Conservation (phyloP, 2,797 vertebrate species). For the Eidolon dupreanum region DNA sequence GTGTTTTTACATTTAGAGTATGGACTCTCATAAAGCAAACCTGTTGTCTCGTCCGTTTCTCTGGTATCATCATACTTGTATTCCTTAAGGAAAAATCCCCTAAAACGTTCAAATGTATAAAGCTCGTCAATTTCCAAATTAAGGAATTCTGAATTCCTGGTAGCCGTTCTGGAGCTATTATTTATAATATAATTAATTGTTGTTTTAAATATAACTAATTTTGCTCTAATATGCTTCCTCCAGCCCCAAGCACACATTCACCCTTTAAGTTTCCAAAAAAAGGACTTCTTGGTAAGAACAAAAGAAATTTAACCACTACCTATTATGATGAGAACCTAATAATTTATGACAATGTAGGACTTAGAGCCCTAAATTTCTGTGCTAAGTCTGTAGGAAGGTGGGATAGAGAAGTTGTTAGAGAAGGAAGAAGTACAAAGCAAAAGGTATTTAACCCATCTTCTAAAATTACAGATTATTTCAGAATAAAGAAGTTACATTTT, state of each 20-base stretch:
- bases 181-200: neutral
- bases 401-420: too few relatives aligned
- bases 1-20: neutral
- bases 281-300: neutral
- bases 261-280: neutral
- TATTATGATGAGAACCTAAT: neutral
- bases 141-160: neutral
- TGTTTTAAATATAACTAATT: constrained; percentile 32
- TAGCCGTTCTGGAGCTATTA: neutral
- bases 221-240: neutral
- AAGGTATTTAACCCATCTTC: neutral
- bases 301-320: neutral
- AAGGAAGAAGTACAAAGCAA: neutral
- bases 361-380: neutral
- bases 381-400: neutral
- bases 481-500: constrained; percentile 8
- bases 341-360: neutral
- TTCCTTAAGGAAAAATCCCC: neutral
- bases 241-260: neutral
- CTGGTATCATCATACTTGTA: neutral
- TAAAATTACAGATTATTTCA: constrained; percentile 28
- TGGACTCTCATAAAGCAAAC: neutral
- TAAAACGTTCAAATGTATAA: neutral
- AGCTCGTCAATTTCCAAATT: neutral
- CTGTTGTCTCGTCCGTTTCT: neutral